Conservation (phyloP, 1,140 invertebrate species). For the Aricia agestis region DNA sequence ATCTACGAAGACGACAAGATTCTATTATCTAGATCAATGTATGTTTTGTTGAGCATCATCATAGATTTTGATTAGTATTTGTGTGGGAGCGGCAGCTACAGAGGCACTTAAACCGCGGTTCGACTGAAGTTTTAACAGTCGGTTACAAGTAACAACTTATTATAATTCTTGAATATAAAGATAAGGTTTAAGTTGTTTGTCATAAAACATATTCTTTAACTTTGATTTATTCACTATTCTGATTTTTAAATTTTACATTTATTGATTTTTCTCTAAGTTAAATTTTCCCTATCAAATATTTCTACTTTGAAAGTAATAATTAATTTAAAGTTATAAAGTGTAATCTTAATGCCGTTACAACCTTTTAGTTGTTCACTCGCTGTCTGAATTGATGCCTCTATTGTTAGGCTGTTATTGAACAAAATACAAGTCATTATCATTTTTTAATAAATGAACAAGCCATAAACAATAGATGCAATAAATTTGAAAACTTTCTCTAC, state of each 20-base stretch:
- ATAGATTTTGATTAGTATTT: neutral
- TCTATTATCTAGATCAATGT: conserved; percentile 31
- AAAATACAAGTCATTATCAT: neutral
- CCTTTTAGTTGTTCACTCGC: neutral
- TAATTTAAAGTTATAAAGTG: neutral
- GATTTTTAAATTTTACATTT: neutral
- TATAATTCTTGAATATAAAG: neutral
- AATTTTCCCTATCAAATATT: neutral
- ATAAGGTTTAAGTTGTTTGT: neutral
- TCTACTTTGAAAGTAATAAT: neutral
- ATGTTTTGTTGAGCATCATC: conserved; percentile 13
- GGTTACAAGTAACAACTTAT: neutral
- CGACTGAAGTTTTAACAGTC: neutral
- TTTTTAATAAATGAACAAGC: conserved; percentile 1
- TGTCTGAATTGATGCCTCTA: neutral
- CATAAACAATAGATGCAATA: neutral
- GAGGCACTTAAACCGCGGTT: neutral
- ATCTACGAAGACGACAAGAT: conserved; percentile 43
- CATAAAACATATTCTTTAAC: neutral
- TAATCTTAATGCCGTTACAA: neutral
- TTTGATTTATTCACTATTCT: neutral
- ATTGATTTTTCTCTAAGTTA: neutral
- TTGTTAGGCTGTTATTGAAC: neutral
- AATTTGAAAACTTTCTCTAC: neutral
- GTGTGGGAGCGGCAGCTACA: conserved; percentile 7